Conservation (phyloP, 1,140 invertebrate species). For the Ylistrum balloti region DNA sequence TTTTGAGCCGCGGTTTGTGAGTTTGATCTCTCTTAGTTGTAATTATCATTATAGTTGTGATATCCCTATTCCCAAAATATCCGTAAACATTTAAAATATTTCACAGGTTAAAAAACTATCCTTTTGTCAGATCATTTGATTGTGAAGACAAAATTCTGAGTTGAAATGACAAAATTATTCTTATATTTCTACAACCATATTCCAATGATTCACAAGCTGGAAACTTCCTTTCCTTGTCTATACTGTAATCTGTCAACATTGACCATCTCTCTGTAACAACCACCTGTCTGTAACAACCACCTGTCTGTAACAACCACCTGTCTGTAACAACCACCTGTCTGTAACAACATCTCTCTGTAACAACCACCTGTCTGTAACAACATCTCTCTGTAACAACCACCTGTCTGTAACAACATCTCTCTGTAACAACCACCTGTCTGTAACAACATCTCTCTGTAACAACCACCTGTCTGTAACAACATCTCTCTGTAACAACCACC, state of each 20-base stretch:
- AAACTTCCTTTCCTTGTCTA: neutral
- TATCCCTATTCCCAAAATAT: too few species aligned
- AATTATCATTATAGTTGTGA: too few species aligned
- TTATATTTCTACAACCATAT: too few species aligned
- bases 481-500: constrained; percentile 1
- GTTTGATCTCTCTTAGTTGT: too few species aligned
- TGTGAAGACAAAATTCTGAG: too few species aligned
- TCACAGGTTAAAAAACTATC: too few species aligned
- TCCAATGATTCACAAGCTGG: neutral
- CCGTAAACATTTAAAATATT: too few species aligned
- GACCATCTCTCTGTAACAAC: neutral
- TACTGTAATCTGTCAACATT: neutral
- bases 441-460: too few species aligned
- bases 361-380: neutral
- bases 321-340: neutral
- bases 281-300: constrained; percentile 3
- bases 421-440: neutral
- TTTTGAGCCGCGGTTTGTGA: too few species aligned
- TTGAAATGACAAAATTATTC: too few species aligned
- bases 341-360: too few species aligned
- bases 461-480: neutral
- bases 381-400: constrained; percentile 1
- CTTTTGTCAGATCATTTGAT: too few species aligned
- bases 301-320: constrained; percentile 5
- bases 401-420: neutral